Evolutionary conservation across 2,113 vertebrate genomes (phyloP).

Genomic region (Campylomormyrus tamandua): DNA sequence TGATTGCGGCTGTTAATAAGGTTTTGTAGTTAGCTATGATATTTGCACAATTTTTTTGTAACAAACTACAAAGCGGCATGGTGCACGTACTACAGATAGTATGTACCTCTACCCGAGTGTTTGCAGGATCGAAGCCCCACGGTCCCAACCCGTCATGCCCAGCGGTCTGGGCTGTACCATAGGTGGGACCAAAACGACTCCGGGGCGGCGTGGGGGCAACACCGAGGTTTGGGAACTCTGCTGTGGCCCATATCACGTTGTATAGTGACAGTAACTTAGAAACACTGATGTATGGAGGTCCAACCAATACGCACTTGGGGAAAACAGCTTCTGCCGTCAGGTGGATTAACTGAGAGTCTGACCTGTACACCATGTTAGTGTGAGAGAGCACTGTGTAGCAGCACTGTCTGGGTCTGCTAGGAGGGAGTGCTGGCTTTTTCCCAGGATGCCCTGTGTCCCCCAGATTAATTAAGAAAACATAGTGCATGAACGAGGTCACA

Average conservation of each 20-base stretch:
- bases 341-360: neutral
- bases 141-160: neutral
- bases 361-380: neutral
- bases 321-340: neutral
- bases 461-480: neutral
- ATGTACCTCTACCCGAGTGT: neutral
- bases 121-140: neutral
- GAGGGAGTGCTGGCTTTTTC: neutral
- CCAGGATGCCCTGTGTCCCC: neutral
- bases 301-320: neutral
- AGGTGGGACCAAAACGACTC: neutral
- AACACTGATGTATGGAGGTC: neutral
- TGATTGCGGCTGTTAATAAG: slow-evolving; percentile 26
- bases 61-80: slow-evolving; percentile 14
- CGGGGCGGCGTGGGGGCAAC: neutral
- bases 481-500: neutral
- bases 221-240: neutral
- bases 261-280: slow-evolving; percentile 1
- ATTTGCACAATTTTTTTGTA: slow-evolving; percentile 31
- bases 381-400: neutral
- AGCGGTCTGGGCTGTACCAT: neutral
- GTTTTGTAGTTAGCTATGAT: slow-evolving; percentile 27
- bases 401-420: neutral
- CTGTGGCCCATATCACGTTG: neutral
- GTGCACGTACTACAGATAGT: neutral